Evolutionary conservation across 1,140 invertebrate species (phyloP).

Genomic region (Bombyx mandarina): DNA sequence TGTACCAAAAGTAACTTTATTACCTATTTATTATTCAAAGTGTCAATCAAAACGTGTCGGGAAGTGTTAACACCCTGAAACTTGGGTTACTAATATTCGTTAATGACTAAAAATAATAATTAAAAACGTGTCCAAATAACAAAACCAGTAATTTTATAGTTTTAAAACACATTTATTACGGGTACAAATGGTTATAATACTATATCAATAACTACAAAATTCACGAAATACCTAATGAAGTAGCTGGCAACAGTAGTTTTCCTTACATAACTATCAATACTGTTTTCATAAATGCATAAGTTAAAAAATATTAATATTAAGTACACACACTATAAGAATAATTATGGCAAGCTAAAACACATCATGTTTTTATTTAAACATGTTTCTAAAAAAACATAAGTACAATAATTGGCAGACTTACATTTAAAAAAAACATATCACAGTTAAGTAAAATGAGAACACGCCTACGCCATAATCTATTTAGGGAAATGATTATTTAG

Average conservation of each 20-base stretch:
- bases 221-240: conserved; percentile 25
- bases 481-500: too few species aligned
- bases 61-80: conserved; percentile 49
- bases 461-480: too few species aligned
- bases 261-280: conserved; percentile 27
- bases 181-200: too few species aligned
- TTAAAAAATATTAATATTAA: too few species aligned
- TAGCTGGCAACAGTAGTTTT: conserved; percentile 42
- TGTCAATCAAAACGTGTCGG: conserved; percentile 57
- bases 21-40: conserved; percentile 39
- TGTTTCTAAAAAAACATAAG: too few species aligned
- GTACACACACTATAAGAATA: too few species aligned
- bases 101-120: neutral
- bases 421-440: too few species aligned
- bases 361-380: too few species aligned
- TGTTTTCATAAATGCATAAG: conserved; percentile 34
- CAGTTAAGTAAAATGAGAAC: too few species aligned
- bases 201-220: conserved; percentile 12
- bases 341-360: too few species aligned
- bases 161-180: conserved; percentile 1
- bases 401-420: too few species aligned
- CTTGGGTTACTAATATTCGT: conserved; percentile 25
- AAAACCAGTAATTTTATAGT: conserved; percentile 28
- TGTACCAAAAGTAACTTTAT: conserved; percentile 4
- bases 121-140: conserved; percentile 31